Conservation (phyloP, 1,140 invertebrate genomes). For the Oryctes rhinoceros region DNA sequence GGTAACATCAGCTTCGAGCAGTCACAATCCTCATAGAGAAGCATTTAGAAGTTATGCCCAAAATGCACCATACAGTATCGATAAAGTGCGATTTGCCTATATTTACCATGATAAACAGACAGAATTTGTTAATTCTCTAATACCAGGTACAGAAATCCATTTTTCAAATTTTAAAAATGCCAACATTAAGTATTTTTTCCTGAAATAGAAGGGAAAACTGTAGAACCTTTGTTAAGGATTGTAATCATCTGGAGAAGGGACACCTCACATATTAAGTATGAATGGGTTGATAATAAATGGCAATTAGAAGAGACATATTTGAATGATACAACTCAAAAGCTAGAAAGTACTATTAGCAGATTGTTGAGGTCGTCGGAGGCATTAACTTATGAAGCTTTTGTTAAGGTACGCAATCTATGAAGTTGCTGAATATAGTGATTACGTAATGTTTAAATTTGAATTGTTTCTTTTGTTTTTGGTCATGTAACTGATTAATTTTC, state of each 20-base stretch:
- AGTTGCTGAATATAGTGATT: not conserved
- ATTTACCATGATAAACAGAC: conserved; percentile 85
- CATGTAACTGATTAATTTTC: too few relatives aligned
- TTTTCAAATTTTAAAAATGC: not conserved
- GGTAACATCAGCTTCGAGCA: conserved; percentile 75
- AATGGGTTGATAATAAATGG: conserved; percentile 82
- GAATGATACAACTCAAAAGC: conserved; percentile 76
- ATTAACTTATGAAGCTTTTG: conserved; percentile 74
- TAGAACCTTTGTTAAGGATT: conserved; percentile 74
- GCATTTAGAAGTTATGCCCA: conserved; percentile 75
- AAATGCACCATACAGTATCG: conserved; percentile 68
- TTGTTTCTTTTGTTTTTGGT: conserved; percentile 47
- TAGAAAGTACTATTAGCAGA: conserved; percentile 77
- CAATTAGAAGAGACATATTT: conserved; percentile 64
- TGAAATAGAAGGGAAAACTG: conserved; percentile 62
- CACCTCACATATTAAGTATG: conserved; percentile 85
- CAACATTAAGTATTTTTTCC: not conserved
- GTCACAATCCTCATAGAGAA: conserved; percentile 68
- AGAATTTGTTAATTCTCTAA: conserved; percentile 81
- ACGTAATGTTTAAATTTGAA: not conserved
- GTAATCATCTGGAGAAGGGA: conserved; percentile 92
- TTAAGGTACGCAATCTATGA: conserved; percentile 62
- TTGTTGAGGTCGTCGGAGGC: conserved; percentile 77
- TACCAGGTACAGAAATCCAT: conserved; percentile 63
- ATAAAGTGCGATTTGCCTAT: conserved; percentile 85